phyloP scores from a whole-genome alignment of 2,888 invertebrate genomes.

The Chydorus sphaericus region DNA sequence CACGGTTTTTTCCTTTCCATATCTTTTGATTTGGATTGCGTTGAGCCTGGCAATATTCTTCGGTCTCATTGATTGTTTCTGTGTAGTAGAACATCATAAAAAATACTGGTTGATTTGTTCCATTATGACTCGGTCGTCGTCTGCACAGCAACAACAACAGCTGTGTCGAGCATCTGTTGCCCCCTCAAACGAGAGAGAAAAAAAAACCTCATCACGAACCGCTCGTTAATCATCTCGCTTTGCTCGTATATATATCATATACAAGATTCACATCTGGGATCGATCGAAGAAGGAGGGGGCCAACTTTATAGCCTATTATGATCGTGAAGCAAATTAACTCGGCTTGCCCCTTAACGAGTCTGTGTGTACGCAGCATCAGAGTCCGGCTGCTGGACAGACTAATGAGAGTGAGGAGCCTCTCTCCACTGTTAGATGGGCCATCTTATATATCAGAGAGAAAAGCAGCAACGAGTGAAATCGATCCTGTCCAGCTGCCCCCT shows the following conservation, averaged over 20 bases:
- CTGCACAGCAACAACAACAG: too few relatives aligned
- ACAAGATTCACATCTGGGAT: too few relatives aligned
- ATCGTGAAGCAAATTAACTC: slow-evolving; percentile 5
- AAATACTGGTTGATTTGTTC: too few relatives aligned
- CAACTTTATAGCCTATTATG: slow-evolving; percentile 6
- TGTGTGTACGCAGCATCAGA: background rate
- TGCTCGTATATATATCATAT: background rate
- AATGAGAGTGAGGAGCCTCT: slow-evolving; percentile 1
- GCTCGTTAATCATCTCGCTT: slow-evolving; percentile 4
- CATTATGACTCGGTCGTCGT: too few relatives aligned
- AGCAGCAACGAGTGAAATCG: background rate
- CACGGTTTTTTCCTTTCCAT: too few relatives aligned
- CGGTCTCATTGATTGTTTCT: too few relatives aligned
- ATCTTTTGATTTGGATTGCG: too few relatives aligned
- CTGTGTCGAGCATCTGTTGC: slow-evolving; percentile 4
- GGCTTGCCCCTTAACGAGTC: background rate
- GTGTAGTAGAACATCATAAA: too few relatives aligned
- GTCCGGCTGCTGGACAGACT: too few relatives aligned
- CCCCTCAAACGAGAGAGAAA: too few relatives aligned
- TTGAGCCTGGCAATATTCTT: too few relatives aligned
- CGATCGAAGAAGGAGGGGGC: background rate
- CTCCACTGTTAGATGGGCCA: too few relatives aligned
- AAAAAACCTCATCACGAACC: slow-evolving; percentile 2
- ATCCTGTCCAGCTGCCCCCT: background rate
- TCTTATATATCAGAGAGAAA: background rate